Base-by-base conservation (phyloP, 2,888 invertebrate genomes). In the Chloroclystis v-ata region DNA sequence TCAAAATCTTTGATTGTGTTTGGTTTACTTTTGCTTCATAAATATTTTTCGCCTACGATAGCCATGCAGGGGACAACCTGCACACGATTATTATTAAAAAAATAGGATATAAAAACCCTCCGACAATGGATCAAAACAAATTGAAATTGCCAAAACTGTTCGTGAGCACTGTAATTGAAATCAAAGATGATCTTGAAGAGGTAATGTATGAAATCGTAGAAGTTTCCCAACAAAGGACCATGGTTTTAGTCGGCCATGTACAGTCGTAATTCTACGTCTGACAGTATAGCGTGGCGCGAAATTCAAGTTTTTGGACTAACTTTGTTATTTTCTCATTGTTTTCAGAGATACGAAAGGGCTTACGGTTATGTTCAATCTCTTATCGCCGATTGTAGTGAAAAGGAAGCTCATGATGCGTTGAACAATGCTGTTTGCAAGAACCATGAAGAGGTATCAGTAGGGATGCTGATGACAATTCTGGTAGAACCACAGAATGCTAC, bases 361-460 rank as follows among this genome's bases (percentile, higher is more conserved):
- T 95, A 93, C 82, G 89, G 89, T 67, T 91, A 91, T 70, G 90
- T 97, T 56, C 94, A 94, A 80, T 91, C 91, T 63, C 89, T 96
- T 64, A 93, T 93, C 49, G 90, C 91, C 58, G 96, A 96, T 60
- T 91, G 96, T 66, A 96, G 95, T 65, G 98, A 98, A 71, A 95
- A 97, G 73, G 97, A 98, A 85, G 93, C 95, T 65, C 97, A 97
- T 76, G 97, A 98, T 78, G 93, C 94, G 24, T 90, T 98, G 40
- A 96, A 95, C 73, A 95, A 94, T 78, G 93, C 96, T 54, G 94
- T 97, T 57, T 93, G 95, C 73, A 96, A 96, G 80, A 94, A 94
- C 68, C 97, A 97, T 87, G 98, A 98, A 79, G 98, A 98, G 69
- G 94, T 97, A 50, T 96, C 95, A 43, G 84, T 97, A 58, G 98